Conservation (phyloP, 2,888 invertebrate species). For the Sarcophaga caerulescens region DNA sequence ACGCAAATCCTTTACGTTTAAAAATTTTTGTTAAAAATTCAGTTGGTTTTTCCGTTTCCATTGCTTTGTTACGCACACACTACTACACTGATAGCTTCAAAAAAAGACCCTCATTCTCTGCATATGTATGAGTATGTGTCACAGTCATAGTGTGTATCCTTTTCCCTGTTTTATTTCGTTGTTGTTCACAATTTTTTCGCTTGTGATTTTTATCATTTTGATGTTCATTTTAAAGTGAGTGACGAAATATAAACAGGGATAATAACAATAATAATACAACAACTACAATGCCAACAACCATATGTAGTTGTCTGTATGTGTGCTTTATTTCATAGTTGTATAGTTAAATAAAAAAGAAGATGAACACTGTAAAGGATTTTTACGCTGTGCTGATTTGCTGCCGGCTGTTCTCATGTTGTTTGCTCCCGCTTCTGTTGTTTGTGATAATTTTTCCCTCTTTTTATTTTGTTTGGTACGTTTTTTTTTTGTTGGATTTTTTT, state of each 20-base stretch:
- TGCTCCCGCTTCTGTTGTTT: conserved; percentile 44
- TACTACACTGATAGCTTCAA: background rate
- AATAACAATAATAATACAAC: conserved; percentile 71
- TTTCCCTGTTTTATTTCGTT: conserved; percentile 31
- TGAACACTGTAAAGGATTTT: conserved; percentile 70
- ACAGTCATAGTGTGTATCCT: conserved; percentile 1
- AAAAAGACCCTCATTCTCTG: conserved; percentile 14
- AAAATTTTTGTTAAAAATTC: conserved; percentile 68
- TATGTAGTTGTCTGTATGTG: background rate
- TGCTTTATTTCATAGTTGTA: too few species aligned
- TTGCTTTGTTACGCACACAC: background rate
- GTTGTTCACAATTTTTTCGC: conserved; percentile 61
- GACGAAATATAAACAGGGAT: conserved; percentile 75
- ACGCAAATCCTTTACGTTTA: conserved; percentile 71
- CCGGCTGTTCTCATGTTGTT: conserved; percentile 62
- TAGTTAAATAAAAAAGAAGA: conserved; percentile 62
- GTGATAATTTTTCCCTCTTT: conserved; percentile 43
- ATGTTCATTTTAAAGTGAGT: conserved; percentile 71
- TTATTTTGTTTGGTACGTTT: conserved; percentile 41
- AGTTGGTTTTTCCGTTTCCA: background rate
- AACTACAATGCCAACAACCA: conserved; percentile 25
- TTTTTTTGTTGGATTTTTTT: conserved; percentile 51
- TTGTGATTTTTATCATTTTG: conserved; percentile 69
- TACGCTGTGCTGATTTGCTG: conserved; percentile 78
- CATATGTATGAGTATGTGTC: conserved; percentile 22